These are phyloP conservation scores for Trachymyrmex septentrionalis DNA, from an alignment of 1,140 invertebrate species.

Conservation along the genomic window DNA sequence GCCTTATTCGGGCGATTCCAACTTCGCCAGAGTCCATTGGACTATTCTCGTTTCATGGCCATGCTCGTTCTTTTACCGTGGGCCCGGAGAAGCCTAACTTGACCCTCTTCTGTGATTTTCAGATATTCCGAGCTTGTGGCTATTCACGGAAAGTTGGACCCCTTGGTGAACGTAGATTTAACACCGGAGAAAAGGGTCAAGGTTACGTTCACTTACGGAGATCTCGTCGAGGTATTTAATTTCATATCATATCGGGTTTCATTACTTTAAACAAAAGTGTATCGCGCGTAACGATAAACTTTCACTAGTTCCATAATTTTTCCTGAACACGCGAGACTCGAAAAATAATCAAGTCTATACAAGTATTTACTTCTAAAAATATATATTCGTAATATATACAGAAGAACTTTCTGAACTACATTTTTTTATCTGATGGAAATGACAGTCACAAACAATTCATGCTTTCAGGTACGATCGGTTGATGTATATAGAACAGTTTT, in stretches of 20 bases:
- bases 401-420: not conserved
- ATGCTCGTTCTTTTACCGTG: not conserved
- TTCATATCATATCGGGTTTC: constrained; percentile 10
- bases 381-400: not conserved
- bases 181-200: constrained; percentile 94
- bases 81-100: constrained; percentile 35
- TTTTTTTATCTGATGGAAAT: not conserved
- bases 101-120: constrained; percentile 75
- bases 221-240: constrained; percentile 88
- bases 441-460: constrained; percentile 3
- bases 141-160: constrained; percentile 95
- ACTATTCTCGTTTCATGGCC: constrained; percentile 72
- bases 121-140: constrained; percentile 93
- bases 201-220: constrained; percentile 93
- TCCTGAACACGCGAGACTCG: not conserved
- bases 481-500: constrained; percentile 92
- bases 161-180: constrained; percentile 94
- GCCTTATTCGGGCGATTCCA: not conserved
- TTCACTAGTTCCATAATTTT: not conserved
- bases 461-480: constrained; percentile 88
- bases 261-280: constrained; percentile 29
- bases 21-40: constrained; percentile 53
- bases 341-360: constrained; percentile 16
- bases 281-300: not conserved
- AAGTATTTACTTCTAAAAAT: not conserved